These are phyloP conservation scores for Drosophila melanica DNA, from an alignment of 1,140 invertebrate genomes.

Conservation along the genomic window DNA sequence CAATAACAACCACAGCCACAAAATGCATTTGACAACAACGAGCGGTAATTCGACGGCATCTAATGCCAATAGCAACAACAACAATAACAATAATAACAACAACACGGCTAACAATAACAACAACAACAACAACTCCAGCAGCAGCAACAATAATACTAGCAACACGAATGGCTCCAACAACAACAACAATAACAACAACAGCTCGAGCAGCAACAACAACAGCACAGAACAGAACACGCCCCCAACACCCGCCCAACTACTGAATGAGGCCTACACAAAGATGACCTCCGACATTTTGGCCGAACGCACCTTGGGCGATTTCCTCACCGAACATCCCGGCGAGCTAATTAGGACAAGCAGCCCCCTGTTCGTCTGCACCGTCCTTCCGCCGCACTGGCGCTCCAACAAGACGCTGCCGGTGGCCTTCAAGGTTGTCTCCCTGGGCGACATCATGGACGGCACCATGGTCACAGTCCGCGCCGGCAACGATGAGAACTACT, in stretches of 20 bases:
- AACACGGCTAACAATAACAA: slow-evolving; percentile 46
- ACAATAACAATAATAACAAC: slow-evolving; percentile 58
- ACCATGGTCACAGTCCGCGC: slow-evolving; percentile 97
- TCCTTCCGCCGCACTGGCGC: slow-evolving; percentile 96
- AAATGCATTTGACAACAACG: slow-evolving; percentile 74
- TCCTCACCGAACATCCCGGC: slow-evolving; percentile 95
- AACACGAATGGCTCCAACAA: slow-evolving; percentile 54
- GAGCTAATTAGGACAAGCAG: slow-evolving; percentile 97
- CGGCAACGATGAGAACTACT: slow-evolving; percentile 99
- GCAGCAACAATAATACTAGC: slow-evolving; percentile 60
- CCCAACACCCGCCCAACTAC: slow-evolving; percentile 86
- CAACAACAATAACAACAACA: slow-evolving; percentile 70
- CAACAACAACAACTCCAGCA: slow-evolving; percentile 59
- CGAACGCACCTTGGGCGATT: slow-evolving; percentile 94
- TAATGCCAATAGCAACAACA: slow-evolving; percentile 71
- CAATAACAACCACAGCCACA: slow-evolving; percentile 53
- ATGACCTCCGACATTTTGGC: slow-evolving; percentile 95
- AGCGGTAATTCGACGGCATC: slow-evolving; percentile 67
- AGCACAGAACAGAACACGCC: slow-evolving; percentile 85
- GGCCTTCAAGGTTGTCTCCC: slow-evolving; percentile 95
- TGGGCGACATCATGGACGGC: slow-evolving; percentile 96
- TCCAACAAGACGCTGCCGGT: slow-evolving; percentile 98
- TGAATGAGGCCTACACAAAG: slow-evolving; percentile 93
- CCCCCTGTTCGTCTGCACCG: slow-evolving; percentile 95
- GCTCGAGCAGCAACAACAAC: slow-evolving; percentile 83